Percentiles rank a stretch among this genome's conserved stretches.
Conservation (phyloP, 2,797 vertebrate species). For the Sebastes oblongus region DNA sequence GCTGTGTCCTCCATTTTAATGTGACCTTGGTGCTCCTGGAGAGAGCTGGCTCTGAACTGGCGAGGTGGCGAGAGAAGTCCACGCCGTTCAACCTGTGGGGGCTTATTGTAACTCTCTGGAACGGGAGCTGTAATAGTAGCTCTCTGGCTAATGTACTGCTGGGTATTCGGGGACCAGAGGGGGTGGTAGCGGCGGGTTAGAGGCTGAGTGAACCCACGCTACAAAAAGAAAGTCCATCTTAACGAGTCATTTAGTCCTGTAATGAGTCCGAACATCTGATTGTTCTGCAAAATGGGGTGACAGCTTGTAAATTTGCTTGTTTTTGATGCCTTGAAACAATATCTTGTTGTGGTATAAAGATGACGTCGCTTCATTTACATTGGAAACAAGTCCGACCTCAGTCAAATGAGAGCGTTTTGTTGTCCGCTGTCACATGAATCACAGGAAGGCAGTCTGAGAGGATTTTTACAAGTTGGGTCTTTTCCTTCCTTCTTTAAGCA, state of each 20-base stretch:
- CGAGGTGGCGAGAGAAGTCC: slow-evolving; percentile 54
- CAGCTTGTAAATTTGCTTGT: not conserved
- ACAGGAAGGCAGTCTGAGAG: not conserved
- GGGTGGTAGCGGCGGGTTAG: slow-evolving; percentile 28
- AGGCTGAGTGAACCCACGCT: slow-evolving; percentile 25
- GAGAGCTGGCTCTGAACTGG: slow-evolving; percentile 56
- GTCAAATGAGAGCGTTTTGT: not conserved
- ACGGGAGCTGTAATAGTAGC: slow-evolving; percentile 63
- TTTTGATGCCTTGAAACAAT: not conserved
- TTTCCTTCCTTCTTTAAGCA: not conserved
- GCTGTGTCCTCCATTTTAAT: slow-evolving; percentile 66
- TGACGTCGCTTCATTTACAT: slow-evolving; percentile 6
- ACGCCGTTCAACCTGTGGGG: slow-evolving; percentile 67
- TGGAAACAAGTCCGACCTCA: not conserved
- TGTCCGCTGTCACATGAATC: not conserved
- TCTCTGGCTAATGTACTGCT: slow-evolving; percentile 74
- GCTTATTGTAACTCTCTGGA: slow-evolving; percentile 58
- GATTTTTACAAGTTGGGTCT: not conserved
- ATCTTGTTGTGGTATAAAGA: not conserved
- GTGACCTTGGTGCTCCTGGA: slow-evolving; percentile 75
- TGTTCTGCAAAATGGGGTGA: slow-evolving; percentile 14
- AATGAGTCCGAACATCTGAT: slow-evolving; percentile 28
- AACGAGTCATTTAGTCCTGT: slow-evolving; percentile 30
- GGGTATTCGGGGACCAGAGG: slow-evolving; percentile 66
- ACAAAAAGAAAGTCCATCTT: slow-evolving; percentile 31